Base-by-base conservation (phyloP, 2,888 invertebrate genomes). In the Cordylochernes scorpioides region DNA sequence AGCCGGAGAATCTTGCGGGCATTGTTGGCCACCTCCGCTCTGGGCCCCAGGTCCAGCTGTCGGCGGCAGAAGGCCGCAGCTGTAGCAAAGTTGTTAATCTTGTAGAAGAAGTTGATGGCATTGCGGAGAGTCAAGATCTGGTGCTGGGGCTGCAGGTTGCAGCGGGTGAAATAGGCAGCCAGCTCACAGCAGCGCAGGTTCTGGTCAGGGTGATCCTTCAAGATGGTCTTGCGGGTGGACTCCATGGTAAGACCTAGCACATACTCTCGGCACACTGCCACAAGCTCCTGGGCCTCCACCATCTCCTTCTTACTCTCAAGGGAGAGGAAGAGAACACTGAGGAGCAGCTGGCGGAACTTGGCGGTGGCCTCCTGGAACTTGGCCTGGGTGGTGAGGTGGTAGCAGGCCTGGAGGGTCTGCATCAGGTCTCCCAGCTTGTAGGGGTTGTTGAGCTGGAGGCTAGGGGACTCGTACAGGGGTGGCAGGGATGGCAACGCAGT, bases 91-190 rank as follows among this genome's bases (percentile, higher is more conserved):
- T 94, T 91, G 52, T 86, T 91, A 42, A 94, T 58, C 52, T 94
- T 97, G 58, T 80, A 97, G 60, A 86, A 86, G 62, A 94, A 71
- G 55, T 88, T 94, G 16, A 91, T 65, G 1, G 97, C 91, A 1
- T 88, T 91, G 30, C 94, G 61, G 3, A 97, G 63, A 0, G 80
- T 86, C 3, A 97, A 62, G 44, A 97, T 88, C 50, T 86, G 75
- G 57, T 97, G 97, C 2, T 88, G 71, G 0, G 91, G 82, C 51
- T 97, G 91, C 9, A 97, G 60, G 47, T 80, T 78, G 55, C 88
- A 88, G 54, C 97, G 94, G 0, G 94, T 94, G 57, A 97, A 97
- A 56, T 97, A 97, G 0, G 94, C 94, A 0, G 91, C 91, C 72
- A 94, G 69, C 55, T 97, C 94, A 51, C 88, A 86, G 6, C 77